Evolutionary conservation across 2,888 invertebrate species (phyloP).

Genomic region (Hirtodrosophila cameraria): DNA sequence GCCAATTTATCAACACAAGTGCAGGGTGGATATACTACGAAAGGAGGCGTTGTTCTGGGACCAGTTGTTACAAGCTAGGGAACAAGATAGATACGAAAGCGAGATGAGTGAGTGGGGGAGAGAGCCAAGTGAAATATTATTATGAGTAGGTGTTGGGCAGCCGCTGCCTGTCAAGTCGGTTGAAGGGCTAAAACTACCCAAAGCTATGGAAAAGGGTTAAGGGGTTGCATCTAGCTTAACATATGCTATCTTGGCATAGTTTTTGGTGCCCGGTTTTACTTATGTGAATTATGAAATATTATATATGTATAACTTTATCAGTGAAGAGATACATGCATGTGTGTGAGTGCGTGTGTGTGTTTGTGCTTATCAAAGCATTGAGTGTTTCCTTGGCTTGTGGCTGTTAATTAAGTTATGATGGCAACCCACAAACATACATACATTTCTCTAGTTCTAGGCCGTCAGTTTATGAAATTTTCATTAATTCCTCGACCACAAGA

Average conservation of each 20-base stretch:
- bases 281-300: conserved; percentile 55
- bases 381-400: conserved; percentile 56
- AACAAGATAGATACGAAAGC: not conserved
- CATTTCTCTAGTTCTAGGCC: conserved; percentile 50
- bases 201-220: conserved; percentile 30
- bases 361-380: conserved; percentile 55
- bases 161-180: conserved; percentile 18
- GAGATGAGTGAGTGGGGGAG: not conserved
- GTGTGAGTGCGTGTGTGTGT: conserved; percentile 4
- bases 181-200: conserved; percentile 26
- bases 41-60: conserved; percentile 13
- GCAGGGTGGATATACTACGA: too few species aligned
- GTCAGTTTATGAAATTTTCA: conserved; percentile 79
- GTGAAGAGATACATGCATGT: conserved; percentile 29
- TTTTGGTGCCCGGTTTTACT: conserved; percentile 39
- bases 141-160: conserved; percentile 68
- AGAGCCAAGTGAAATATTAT: conserved; percentile 68
- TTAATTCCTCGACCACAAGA: conserved; percentile 79
- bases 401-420: conserved; percentile 81
- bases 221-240: conserved; percentile 62
- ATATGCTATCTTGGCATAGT: conserved; percentile 70
- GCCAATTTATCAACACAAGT: conserved; percentile 79
- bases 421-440: conserved; percentile 63
- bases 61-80: conserved; percentile 6
- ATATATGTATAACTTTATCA: conserved; percentile 72